Percentiles rank a stretch among this genome's conserved stretches.
phyloP scores from a whole-genome alignment of 2,888 invertebrate species.

The Caenorhabditis drosophilae region DNA sequence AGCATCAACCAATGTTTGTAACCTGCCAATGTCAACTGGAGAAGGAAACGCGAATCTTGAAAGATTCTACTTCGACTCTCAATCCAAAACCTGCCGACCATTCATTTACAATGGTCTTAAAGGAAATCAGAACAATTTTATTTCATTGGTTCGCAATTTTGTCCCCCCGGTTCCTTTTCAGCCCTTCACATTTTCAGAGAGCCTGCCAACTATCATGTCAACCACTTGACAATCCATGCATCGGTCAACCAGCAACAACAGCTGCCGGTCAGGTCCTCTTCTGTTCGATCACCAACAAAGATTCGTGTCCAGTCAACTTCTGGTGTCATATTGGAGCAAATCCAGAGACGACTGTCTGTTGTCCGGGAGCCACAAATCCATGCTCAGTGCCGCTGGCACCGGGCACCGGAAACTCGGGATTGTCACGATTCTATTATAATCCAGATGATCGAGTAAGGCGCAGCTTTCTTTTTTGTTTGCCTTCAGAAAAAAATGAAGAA shows the following conservation, averaged over 20 bases:
- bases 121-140: slow-evolving; percentile 69
- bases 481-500: neutral
- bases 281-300: slow-evolving; percentile 66
- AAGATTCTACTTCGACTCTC: slow-evolving; percentile 62
- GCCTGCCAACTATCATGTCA: slow-evolving; percentile 67
- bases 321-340: slow-evolving; percentile 67
- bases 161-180: neutral
- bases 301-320: slow-evolving; percentile 64
- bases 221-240: slow-evolving; percentile 69
- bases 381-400: slow-evolving; percentile 69
- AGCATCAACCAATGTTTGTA: slow-evolving; percentile 63
- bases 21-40: slow-evolving; percentile 66
- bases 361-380: slow-evolving; percentile 68
- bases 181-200: slow-evolving; percentile 44
- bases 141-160: slow-evolving; percentile 50
- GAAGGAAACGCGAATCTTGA: slow-evolving; percentile 66
- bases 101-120: slow-evolving; percentile 67
- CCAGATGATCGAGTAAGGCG: slow-evolving; percentile 63
- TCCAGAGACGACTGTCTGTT: slow-evolving; percentile 67
- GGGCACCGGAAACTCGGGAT: slow-evolving; percentile 66
- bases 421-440: slow-evolving; percentile 67
- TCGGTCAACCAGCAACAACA: slow-evolving; percentile 68
- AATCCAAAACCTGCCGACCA: slow-evolving; percentile 61
- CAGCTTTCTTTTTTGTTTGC: no score
- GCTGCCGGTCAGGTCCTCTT: slow-evolving; percentile 66